These are phyloP conservation scores for Eulimnadia texana DNA, from an alignment of 1,140 invertebrate species.

Conservation along the genomic window DNA sequence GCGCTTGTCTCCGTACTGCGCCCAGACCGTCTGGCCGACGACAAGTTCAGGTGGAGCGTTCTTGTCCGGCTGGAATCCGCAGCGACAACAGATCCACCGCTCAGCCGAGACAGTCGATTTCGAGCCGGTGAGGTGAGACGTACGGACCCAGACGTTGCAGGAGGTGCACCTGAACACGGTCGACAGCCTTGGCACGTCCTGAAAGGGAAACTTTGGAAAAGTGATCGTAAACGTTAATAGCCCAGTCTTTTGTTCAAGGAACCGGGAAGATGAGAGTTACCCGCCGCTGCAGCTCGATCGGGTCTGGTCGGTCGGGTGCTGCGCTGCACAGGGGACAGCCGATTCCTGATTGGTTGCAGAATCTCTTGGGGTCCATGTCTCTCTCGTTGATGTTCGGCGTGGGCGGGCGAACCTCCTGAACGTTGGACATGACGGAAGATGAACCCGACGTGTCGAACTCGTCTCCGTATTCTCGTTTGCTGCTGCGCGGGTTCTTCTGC, in stretches of 20 bases:
- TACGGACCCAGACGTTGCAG: neutral
- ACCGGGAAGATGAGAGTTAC: neutral
- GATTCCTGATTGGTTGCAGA: neutral
- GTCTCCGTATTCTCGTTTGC: neutral
- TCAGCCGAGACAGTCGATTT: conserved; percentile 20
- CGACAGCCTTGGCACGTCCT: neutral
- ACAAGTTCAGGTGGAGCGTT: conserved; percentile 23
- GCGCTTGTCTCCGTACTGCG: conserved; percentile 41
- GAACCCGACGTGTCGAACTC: neutral
- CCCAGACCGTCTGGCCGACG: conserved; percentile 35
- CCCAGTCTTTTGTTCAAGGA: neutral
- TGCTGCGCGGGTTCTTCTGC: conserved; percentile 1
- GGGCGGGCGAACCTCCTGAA: neutral
- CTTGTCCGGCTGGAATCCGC: conserved; percentile 25
- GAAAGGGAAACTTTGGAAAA: neutral
- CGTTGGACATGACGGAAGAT: neutral
- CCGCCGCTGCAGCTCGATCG: neutral
- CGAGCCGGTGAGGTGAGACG: conserved; percentile 26
- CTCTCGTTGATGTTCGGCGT: neutral
- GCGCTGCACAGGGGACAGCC: neutral
- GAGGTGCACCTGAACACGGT: conserved; percentile 2
- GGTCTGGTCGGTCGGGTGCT: neutral
- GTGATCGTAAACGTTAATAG: neutral
- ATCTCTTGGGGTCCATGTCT: neutral
- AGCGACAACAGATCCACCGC: conserved; percentile 37